Evolutionary conservation across 2,797 vertebrate species (phyloP).

Genomic region (Cryptoblepharus egeriae): DNA sequence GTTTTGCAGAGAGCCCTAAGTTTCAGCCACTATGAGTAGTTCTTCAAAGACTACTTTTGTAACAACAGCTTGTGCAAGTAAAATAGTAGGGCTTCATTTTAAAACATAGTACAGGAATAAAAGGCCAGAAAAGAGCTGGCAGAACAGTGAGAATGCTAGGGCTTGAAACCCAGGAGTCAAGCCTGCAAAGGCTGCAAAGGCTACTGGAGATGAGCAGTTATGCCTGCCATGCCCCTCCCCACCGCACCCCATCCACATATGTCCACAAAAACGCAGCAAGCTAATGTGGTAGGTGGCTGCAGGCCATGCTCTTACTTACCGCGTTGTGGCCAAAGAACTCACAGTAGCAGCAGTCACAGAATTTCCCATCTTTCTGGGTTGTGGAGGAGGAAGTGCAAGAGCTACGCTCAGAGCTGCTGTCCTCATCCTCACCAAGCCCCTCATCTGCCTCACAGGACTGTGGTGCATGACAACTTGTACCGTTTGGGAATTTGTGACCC

Average conservation of each 20-base stretch:
- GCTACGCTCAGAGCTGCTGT: slow-evolving; percentile 98
- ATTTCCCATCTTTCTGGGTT: slow-evolving; percentile 98
- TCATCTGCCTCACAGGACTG: slow-evolving; percentile 91
- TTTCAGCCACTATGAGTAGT: neutral
- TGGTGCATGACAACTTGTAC: slow-evolving; percentile 87
- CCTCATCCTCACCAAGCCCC: slow-evolving; percentile 92
- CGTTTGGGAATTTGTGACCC: slow-evolving; percentile 94
- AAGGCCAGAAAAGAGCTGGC: neutral
- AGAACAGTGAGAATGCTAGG: neutral
- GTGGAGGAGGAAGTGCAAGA: slow-evolving; percentile 97
- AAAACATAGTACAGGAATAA: neutral
- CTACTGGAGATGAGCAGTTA: neutral
- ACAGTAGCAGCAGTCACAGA: slow-evolving; percentile 99
- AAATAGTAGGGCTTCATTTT: neutral
- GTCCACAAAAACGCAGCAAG: rapidly evolving
- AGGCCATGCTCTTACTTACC: slow-evolving; percentile 80
- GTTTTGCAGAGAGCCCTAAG: neutral
- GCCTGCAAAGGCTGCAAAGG: neutral
- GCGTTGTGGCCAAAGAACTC: slow-evolving; percentile 99
- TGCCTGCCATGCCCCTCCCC: neutral
- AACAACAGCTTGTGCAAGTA: neutral
- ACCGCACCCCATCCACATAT: rapidly evolving
- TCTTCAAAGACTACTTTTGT: neutral
- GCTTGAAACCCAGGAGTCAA: neutral
- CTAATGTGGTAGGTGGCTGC: neutral